A percentile compares a stretch with the other conserved stretches of the same genome.
Evolutionary conservation across 2,888 invertebrate species (phyloP).

Genomic region (Tipula vernalis): DNA sequence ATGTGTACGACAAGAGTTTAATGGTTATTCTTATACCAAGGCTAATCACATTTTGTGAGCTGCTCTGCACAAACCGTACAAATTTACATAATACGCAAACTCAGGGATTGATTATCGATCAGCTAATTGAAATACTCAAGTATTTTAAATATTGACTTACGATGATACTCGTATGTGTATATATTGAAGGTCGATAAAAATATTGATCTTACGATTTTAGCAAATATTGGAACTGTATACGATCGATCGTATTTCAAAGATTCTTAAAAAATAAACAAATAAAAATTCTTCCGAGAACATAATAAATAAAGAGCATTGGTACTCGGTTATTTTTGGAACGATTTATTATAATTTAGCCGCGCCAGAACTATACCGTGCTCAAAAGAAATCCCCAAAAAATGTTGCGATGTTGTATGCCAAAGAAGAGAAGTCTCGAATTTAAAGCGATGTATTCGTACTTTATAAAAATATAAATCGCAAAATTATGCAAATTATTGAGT

Average conservation of each 20-base stretch:
- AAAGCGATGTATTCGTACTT: not conserved
- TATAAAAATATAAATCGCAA: not conserved
- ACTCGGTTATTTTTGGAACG: not conserved
- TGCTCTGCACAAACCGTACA: not conserved
- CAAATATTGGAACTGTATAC: not conserved
- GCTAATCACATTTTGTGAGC: not conserved
- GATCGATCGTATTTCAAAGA: not conserved
- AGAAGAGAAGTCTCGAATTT: not conserved
- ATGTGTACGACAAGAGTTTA: not conserved
- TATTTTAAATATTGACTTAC: not conserved
- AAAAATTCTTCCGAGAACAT: not conserved
- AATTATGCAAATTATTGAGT: not conserved
- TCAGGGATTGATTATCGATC: not conserved
- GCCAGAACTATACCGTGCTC: no score
- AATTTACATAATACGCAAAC: not conserved
- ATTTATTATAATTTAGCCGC: not conserved
- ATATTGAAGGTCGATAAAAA: not conserved
- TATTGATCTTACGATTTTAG: not conserved
- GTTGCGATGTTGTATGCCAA: not conserved
- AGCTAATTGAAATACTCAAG: not conserved
- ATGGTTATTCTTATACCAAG: not conserved
- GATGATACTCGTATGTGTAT: not conserved
- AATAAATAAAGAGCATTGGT: not conserved
- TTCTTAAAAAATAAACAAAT: not conserved
- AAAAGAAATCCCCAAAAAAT: not conserved